Conservation (phyloP, 2,888 invertebrate genomes). For the Clitarchus hookeri region DNA sequence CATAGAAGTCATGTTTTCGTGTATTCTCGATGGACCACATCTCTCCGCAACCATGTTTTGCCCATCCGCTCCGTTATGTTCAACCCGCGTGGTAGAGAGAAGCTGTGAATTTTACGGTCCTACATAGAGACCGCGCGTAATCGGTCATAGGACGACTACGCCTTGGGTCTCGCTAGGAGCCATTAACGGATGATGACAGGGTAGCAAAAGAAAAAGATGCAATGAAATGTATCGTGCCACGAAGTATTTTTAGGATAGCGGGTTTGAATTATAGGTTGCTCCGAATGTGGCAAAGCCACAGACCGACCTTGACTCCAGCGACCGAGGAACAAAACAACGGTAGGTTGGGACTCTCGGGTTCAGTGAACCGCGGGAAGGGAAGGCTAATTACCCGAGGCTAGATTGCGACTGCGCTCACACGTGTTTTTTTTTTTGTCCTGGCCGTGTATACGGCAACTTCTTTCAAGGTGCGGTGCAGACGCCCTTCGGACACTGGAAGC, state of each 20-base stretch:
- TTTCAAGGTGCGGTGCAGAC: no score
- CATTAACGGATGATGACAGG: not conserved
- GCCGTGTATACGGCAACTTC: no score
- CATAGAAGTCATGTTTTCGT: no score
- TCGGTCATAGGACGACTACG: no score
- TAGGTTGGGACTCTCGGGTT: not conserved
- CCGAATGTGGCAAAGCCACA: not conserved
- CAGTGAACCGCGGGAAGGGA: not conserved
- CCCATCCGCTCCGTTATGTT: not conserved
- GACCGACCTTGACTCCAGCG: constrained; percentile 1
- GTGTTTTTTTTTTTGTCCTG: no score
- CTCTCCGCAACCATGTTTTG: no score
- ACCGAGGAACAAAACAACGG: not conserved
- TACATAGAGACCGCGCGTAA: no score
- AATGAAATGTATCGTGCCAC: not conserved
- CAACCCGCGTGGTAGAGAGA: not conserved
- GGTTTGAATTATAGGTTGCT: constrained; percentile 11
- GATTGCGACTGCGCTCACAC: no score
- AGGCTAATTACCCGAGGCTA: not conserved
- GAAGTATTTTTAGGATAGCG: constrained; percentile 11
- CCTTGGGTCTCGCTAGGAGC: not conserved
- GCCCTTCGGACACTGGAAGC: no score
- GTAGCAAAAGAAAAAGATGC: not conserved
- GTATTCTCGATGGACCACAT: no score
- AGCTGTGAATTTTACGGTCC: no score